Evolutionary conservation across 2,113 vertebrate genomes (phyloP).

Genomic region (Oenanthe melanoleuca): DNA sequence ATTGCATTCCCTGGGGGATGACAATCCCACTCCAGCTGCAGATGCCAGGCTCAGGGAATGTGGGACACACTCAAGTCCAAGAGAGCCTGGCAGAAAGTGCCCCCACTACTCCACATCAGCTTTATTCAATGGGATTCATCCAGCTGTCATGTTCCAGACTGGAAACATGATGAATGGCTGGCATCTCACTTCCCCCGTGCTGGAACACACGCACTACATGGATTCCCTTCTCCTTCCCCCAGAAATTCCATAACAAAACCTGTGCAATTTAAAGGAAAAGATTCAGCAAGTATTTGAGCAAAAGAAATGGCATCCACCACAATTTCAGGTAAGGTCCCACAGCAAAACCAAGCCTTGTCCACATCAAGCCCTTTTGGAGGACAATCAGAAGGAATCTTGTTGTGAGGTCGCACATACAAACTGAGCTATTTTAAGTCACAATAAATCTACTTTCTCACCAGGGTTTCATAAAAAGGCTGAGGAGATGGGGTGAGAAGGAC

Average conservation of each 20-base stretch:
- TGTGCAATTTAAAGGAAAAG: background rate
- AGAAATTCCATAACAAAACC: background rate
- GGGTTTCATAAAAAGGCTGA: background rate
- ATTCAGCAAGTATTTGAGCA: background rate
- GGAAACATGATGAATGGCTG: background rate
- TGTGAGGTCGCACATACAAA: background rate
- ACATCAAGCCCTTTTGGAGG: background rate
- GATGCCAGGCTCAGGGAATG: background rate
- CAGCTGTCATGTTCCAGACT: slow-evolving; percentile 27
- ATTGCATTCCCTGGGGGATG: fast-evolving
- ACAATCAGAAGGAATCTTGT: background rate
- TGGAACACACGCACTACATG: background rate
- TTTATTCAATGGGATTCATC: background rate
- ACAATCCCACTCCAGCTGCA: background rate
- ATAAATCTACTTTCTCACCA: background rate
- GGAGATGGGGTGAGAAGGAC: background rate
- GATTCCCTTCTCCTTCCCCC: background rate
- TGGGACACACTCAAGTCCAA: background rate
- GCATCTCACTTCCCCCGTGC: background rate
- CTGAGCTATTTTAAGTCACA: background rate
- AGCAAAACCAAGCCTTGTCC: slow-evolving; percentile 18
- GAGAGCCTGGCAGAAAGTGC: background rate
- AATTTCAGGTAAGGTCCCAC: background rate
- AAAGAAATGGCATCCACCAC: background rate
- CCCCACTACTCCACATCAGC: background rate